These are phyloP conservation scores for Caenorhabditis plicata DNA, from an alignment of 2,888 invertebrate species.

Conservation along the genomic window DNA sequence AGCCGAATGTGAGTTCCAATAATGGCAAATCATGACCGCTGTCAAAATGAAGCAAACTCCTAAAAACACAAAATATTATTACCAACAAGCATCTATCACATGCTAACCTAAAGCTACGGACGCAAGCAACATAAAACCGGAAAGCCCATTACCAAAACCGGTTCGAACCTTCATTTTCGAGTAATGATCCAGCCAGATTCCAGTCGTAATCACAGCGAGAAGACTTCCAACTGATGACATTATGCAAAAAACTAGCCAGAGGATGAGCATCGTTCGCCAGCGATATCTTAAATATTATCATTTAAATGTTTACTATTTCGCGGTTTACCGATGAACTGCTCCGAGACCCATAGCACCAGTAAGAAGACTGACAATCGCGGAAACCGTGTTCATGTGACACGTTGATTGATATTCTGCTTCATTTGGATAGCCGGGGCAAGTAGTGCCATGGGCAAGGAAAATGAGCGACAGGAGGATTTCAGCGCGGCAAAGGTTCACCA, in stretches of 20 bases:
- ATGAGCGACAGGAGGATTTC: constrained; percentile 55
- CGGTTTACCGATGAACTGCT: constrained; percentile 53
- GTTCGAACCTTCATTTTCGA: constrained; percentile 61
- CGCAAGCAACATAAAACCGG: constrained; percentile 60
- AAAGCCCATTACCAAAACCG: constrained; percentile 58
- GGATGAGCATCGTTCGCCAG: constrained; percentile 60
- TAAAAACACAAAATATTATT: constrained; percentile 6
- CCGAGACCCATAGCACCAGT: constrained; percentile 62
- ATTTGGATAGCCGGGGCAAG: constrained; percentile 43
- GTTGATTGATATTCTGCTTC: constrained; percentile 60
- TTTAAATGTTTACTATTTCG: not conserved
- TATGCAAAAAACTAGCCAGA: constrained; percentile 61
- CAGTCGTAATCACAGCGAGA: constrained; percentile 61
- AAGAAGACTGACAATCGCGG: constrained; percentile 58
- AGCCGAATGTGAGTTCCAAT: constrained; percentile 61
- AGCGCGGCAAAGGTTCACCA: constrained; percentile 60
- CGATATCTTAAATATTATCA: constrained; percentile 39
- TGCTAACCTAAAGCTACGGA: constrained; percentile 54
- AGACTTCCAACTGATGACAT: constrained; percentile 61
- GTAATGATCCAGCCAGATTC: constrained; percentile 62
- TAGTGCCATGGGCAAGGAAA: constrained; percentile 50
- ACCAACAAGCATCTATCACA: not conserved
- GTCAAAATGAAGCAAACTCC: constrained; percentile 63
- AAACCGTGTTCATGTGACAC: constrained; percentile 63
- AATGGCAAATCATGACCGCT: constrained; percentile 63